Base-by-base conservation (phyloP, 2,797 vertebrate species). In the Philypnodon macrostomus region DNA sequence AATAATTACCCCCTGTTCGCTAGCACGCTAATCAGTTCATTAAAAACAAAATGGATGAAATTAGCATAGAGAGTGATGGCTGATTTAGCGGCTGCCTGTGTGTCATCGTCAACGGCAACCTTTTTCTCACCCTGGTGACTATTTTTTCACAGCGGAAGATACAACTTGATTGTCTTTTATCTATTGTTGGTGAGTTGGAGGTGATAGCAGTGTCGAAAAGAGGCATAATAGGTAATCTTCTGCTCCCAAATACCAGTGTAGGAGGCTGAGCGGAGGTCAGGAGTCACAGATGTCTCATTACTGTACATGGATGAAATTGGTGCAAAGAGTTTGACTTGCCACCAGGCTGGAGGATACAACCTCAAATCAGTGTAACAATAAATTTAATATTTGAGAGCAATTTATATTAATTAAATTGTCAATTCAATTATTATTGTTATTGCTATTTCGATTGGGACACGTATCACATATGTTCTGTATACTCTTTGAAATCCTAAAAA, bases 1-100 rank as follows among this genome's bases (percentile, higher is more conserved):
- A 86, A 86, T 91, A 90, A 91, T 91, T 88, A 84, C 83, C 83
- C 85, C 87, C 81, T 79, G 85, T 85, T 88, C 87, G 56, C 83
- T 85, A 80, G 63, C 77, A 81, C 80, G 63, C 84, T 89, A 90
- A 90, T 90, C 89, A 90, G 85, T 89, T 90, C 88, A 88, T 91
- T 90, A 90, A 88, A 88, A 91, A 87, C 84, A 88, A 90, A 90
- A 90, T 83, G 83, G 82, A 86, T 80, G 80, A 85, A 85, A 89
- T 89, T 88, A 85, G 83, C 81, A 89, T 84, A 86, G 74, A 87
- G 84, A 86, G 72, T 81, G 83, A 79, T 29, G 73, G 85, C 73
- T 88, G 85, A 89, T 89, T 88, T 87, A 86, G 77, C 75, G 32
- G 70, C 75, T 46, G 83, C 73, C 57, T 84, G 68, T 70, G 78